Conservation (phyloP, 2,797 vertebrate species). For the Ataeniobius toweri region DNA sequence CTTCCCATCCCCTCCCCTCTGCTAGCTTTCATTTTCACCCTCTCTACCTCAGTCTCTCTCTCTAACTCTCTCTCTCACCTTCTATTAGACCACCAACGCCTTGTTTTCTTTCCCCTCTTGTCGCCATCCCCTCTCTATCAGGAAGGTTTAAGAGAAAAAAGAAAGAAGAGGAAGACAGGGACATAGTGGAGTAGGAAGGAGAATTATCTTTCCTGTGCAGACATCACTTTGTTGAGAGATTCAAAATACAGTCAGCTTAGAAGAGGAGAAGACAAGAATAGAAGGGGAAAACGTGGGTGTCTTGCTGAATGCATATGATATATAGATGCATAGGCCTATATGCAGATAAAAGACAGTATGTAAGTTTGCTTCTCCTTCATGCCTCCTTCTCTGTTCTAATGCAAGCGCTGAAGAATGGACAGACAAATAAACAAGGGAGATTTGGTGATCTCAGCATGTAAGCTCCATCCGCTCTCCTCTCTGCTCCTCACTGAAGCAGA, state of each 20-base stretch:
- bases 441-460: slow-evolving; percentile 57
- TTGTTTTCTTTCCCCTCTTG: slow-evolving; percentile 29
- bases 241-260: slow-evolving; percentile 13
- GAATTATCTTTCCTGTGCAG: slow-evolving; percentile 15
- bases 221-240: slow-evolving; percentile 40
- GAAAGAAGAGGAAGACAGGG: slow-evolving; percentile 14
- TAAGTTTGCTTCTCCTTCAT: slow-evolving; percentile 30
- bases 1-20: slow-evolving; percentile 1
- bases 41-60: background rate
- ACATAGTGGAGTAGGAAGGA: slow-evolving; percentile 12
- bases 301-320: background rate
- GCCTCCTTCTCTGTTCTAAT: slow-evolving; percentile 37
- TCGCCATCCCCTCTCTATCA: slow-evolving; percentile 20
- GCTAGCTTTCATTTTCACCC: background rate
- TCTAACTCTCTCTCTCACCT: slow-evolving; percentile 16
- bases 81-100: slow-evolving; percentile 21
- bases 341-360: slow-evolving; percentile 16
- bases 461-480: slow-evolving; percentile 44
- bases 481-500: slow-evolving; percentile 55
- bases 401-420: slow-evolving; percentile 32
- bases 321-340: slow-evolving; percentile 4
- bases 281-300: slow-evolving; percentile 19
- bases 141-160: slow-evolving; percentile 9
- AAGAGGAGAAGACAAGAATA: background rate
- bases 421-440: slow-evolving; percentile 44